Conservation (phyloP, 2,888 invertebrate species). For the Protodeltote pygarga region DNA sequence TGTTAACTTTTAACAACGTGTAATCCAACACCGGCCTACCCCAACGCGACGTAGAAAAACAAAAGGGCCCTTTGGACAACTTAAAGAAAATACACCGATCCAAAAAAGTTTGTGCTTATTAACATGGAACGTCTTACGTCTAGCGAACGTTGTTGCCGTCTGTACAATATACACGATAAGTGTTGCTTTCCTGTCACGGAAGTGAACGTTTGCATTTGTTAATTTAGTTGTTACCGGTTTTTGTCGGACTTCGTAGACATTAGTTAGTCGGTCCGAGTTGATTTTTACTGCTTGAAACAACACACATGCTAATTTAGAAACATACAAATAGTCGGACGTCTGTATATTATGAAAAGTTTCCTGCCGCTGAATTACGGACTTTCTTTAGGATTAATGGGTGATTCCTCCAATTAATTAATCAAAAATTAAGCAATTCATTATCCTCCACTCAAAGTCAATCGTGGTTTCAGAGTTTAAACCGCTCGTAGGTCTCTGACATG, state of each 20-base stretch:
- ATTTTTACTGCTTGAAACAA: slow-evolving; percentile 57
- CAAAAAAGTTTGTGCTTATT: slow-evolving; percentile 31
- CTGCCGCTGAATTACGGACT: no score
- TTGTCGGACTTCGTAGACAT: slow-evolving; percentile 51
- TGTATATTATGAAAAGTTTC: slow-evolving; percentile 3
- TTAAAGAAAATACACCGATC: slow-evolving; percentile 17
- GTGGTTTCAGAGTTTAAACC: no score
- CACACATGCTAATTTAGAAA: slow-evolving; percentile 38
- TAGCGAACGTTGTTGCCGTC: slow-evolving; percentile 46
- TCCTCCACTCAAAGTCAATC: no score
- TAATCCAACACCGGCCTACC: slow-evolving; percentile 11
- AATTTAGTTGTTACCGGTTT: slow-evolving; percentile 74
- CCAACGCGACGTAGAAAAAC: slow-evolving; percentile 19
- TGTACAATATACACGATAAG: slow-evolving; percentile 69
- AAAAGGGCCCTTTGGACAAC: slow-evolving; percentile 23
- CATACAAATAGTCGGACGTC: slow-evolving; percentile 29
- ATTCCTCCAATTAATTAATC: no score
- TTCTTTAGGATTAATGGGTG: no score
- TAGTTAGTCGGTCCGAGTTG: slow-evolving; percentile 54
- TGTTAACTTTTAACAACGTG: slow-evolving; percentile 6
- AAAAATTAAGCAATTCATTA: no score
- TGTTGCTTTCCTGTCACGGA: slow-evolving; percentile 79
- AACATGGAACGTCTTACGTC: slow-evolving; percentile 40
- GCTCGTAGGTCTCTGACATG: no score
- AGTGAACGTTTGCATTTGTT: slow-evolving; percentile 69